Base-by-base conservation (phyloP, 2,113 vertebrate species). In the Aix galericulata region DNA sequence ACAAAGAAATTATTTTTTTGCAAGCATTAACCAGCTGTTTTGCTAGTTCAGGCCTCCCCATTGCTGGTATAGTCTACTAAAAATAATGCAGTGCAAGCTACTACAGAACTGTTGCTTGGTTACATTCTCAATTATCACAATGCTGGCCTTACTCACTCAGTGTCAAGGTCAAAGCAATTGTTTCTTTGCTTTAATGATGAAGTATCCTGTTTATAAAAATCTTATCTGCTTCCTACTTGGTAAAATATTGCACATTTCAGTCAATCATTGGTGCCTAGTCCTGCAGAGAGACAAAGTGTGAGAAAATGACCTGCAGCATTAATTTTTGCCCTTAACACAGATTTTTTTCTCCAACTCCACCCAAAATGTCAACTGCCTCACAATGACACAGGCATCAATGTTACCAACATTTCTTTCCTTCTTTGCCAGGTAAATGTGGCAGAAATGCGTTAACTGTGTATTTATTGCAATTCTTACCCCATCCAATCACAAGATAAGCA, bases 161-260 rank as follows among this genome's bases (percentile, higher is more conserved):
- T 90, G 93, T 83, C 96, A 97, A 96, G 95, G 93, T 96, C 96
- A 96, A 96, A 95, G 74, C 91, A 96, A 96, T 95, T 95, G 96
- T 91, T 95, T 88, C 82, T 82, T 63, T 86, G 68, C 77, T 93
- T 93, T 88, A 93, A 79, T 38, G 69, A 94, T 91, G 89, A 94
- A 95, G 94, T 84, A 93, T 95, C 88, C 91, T 95, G 83, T 96
- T 97, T 91, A 95, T 92, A 92, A 93, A 88, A 95, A 82, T n/a
- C 88, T 95, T 96, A 94, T 90, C 88, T 87, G 71, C 66, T 92
- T 96, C 95, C 95, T 82, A 82, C 77, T 89, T 82, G 52, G 86
- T 96, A 92, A 92, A 94, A 96, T 91, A 96, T 92, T 94, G 88
- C 81, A 84, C 58, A 87, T 91, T 96, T 95, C 74, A 93, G 91